Evolutionary conservation across 2,888 invertebrate species (phyloP), one percentile per base, ranked within the genome.

Genomic region (Parnassius orleans): DNA sequence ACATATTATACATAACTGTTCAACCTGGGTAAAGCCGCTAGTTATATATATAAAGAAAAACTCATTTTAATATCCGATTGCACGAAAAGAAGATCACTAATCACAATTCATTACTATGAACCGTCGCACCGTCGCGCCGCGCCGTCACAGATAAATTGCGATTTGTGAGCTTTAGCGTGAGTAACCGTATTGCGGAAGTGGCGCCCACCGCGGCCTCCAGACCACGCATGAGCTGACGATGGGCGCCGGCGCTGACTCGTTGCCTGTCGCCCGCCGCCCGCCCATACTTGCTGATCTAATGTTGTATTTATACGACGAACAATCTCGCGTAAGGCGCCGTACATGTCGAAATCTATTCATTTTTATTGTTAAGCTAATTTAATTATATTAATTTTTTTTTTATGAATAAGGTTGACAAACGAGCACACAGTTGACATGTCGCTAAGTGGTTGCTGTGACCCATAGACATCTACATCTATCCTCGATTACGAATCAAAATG

Each of bases 191-290:
- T 33, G 60, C 60, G 60, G 60, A 61, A 61, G 47, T n/a, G 24
- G 42, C 57, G 47, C n/a, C 19, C 57, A 11, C 47, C 12, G 55
- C 61, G 51, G 53, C 19, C 53, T 53, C 14, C 46, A 24, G 10
- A 43, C 14, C 41, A 10, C n/a, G 33, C 41, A 12, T 51, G 53
- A 52, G 53, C 53, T 51, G 60, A n/a, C 54, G 53, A 19, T 33
- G 53, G 42, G 41, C 19, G 44, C 44, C 53, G n/a, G 9, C 43
- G 10, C 43, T 33, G 47, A 47, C 47, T 14, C 57, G 24, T 52
- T 53, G 61, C 55, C 61, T 57, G 61, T 55, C 60, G 56, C 10
- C 19, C 57, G 46, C 52, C 58, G 61, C 55, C 61, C 61, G 61
- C 60, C 60, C 50, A 14, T 24, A 33, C 44, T 14, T 14, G 48